Evolutionary conservation across 2,888 invertebrate genomes (phyloP).

Genomic region (Thelaira solivaga): DNA sequence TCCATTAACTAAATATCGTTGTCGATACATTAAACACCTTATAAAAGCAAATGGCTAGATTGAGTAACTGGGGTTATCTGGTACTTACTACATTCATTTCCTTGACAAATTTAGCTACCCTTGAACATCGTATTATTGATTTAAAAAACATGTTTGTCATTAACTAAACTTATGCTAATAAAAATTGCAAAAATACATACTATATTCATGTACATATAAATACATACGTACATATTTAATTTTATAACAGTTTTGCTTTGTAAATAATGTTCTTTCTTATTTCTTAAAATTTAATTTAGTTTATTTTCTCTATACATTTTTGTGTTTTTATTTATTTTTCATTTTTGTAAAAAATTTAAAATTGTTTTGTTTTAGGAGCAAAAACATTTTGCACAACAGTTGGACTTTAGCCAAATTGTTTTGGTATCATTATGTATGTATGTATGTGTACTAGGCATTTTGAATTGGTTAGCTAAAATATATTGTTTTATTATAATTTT

Average conservation of each 20-base stretch:
- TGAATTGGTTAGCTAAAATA: neutral
- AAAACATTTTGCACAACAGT: conserved; percentile 36
- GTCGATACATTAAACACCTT: too few relatives aligned
- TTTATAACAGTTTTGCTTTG: neutral
- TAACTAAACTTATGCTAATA: neutral
- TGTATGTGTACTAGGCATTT: neutral
- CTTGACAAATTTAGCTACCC: too few relatives aligned
- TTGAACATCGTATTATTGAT: too few relatives aligned
- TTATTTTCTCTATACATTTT: neutral
- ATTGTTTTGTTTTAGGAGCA: conserved; percentile 10
- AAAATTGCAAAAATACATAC: neutral
- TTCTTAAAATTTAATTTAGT: conserved; percentile 1
- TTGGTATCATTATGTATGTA: conserved; percentile 4
- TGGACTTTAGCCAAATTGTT: conserved; percentile 36
- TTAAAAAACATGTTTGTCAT: too few relatives aligned
- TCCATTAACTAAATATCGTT: too few relatives aligned
- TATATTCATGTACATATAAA: neutral
- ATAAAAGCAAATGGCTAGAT: too few relatives aligned
- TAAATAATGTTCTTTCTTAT: neutral
- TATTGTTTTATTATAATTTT: neutral
- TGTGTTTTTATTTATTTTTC: conserved; percentile 29
- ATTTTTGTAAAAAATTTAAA: conserved; percentile 54
- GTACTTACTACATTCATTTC: too few relatives aligned
- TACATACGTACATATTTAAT: neutral
- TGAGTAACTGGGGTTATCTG: too few relatives aligned